Conservation (phyloP, 2,113 vertebrate genomes). For the Myiozetetes cayanensis region DNA sequence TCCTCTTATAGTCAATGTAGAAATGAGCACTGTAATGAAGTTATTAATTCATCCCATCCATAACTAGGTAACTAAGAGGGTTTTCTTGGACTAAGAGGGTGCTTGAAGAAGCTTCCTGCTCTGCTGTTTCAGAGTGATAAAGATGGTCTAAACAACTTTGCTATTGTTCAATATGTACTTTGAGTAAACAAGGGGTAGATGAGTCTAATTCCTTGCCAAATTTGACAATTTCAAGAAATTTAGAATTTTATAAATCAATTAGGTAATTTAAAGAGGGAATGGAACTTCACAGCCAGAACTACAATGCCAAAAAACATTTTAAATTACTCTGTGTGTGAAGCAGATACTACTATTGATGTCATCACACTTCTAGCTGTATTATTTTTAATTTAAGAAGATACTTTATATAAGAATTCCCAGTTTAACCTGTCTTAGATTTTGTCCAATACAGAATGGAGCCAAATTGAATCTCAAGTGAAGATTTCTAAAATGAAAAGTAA, state of each 20-base stretch:
- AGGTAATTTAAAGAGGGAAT: not conserved
- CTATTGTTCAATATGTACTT: not conserved
- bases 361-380: not conserved
- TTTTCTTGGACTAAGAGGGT: not conserved
- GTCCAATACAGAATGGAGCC: not conserved
- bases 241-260: not conserved
- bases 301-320: not conserved
- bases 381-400: not conserved
- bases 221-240: not conserved
- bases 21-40: not conserved
- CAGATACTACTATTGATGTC: not conserved
- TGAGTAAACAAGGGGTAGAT: not conserved
- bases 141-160: not conserved
- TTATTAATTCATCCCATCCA: not conserved
- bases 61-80: not conserved
- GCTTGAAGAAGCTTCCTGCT: not conserved
- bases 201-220: not conserved
- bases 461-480: not conserved
- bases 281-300: not conserved
- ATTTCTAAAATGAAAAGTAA: not conserved
- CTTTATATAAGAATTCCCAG: not conserved
- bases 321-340: not conserved
- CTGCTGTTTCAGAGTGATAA: not conserved
- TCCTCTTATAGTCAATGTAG: not conserved
- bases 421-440: not conserved